Evolutionary conservation across 1,140 invertebrate genomes (phyloP).

Genomic region (Lordiphosa collinella): DNA sequence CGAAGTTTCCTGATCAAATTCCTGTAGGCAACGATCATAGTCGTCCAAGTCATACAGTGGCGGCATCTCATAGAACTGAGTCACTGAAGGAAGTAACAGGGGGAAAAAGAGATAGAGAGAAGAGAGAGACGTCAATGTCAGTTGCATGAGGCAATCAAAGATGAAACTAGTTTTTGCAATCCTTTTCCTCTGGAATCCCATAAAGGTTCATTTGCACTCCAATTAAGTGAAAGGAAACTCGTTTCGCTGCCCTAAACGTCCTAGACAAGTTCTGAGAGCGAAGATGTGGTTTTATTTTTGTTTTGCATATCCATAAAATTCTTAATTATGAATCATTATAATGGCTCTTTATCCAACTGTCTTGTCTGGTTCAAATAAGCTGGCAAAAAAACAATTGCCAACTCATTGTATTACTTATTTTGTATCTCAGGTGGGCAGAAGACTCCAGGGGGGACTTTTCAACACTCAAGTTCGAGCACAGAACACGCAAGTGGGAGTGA

Average conservation of each 20-base stretch:
- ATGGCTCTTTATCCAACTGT: too few species aligned
- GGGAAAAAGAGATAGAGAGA: slow-evolving; percentile 2
- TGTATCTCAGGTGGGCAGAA: background rate
- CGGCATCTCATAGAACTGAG: slow-evolving; percentile 81
- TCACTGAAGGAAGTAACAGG: slow-evolving; percentile 62
- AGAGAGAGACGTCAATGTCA: slow-evolving; percentile 14
- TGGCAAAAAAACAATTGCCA: background rate
- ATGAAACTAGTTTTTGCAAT: slow-evolving; percentile 31
- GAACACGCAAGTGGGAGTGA: slow-evolving; percentile 5
- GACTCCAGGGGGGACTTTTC: background rate
- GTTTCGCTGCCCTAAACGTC: background rate
- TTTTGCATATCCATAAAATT: background rate
- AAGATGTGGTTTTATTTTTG: background rate
- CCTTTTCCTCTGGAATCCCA: slow-evolving; percentile 34
- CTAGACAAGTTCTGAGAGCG: background rate
- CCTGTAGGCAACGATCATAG: slow-evolving; percentile 80
- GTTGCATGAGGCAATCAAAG: slow-evolving; percentile 41
- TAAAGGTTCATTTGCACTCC: slow-evolving; percentile 20
- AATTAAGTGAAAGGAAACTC: slow-evolving; percentile 4
- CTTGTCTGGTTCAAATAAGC: too few species aligned
- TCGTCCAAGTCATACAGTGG: slow-evolving; percentile 80
- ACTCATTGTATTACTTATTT: background rate
- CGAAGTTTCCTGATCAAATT: slow-evolving; percentile 46
- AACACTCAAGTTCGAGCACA: background rate
- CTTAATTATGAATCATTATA: too few species aligned